These are phyloP conservation scores for Coturnix japonica DNA, from an alignment of 2,113 vertebrate genomes.

Conservation along the genomic window DNA sequence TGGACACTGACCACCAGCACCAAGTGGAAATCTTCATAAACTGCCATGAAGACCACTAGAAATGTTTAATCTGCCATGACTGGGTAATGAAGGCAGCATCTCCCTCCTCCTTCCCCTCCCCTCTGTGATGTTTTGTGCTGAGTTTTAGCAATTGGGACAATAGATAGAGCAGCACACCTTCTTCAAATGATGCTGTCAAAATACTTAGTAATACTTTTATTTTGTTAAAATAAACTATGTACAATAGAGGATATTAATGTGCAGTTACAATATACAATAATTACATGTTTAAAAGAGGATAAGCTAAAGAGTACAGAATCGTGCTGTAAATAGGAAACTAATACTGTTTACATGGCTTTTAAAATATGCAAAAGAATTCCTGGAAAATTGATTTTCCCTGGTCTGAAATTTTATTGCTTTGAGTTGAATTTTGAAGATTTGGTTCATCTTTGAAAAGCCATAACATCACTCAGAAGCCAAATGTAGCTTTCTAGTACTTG, in stretches of 20 bases:
- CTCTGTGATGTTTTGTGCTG: no score
- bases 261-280: conserved; percentile 61
- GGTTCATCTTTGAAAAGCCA: background rate
- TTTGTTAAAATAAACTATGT: conserved; percentile 70
- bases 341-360: conserved; percentile 42
- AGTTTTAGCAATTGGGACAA: background rate
- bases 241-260: conserved; percentile 39
- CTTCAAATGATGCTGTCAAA: conserved; percentile 37
- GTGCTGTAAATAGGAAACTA: conserved; percentile 56
- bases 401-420: conserved; percentile 1
- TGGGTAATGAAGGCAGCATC: no score
- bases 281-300: conserved; percentile 53
- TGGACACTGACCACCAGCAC: background rate
- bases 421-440: background rate
- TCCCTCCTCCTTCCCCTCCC: no score
- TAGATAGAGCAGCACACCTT: background rate
- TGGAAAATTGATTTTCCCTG: background rate
- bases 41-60: background rate
- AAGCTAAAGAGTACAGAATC: conserved; percentile 43
- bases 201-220: conserved; percentile 62
- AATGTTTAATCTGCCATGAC: background rate
- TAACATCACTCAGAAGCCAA: background rate
- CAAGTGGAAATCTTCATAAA: background rate
- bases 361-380: background rate
- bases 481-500: background rate